Evolutionary conservation across 2,888 invertebrate genomes (phyloP), one percentile per base, ranked within the genome.

Genomic region (Abscondita cerata): DNA sequence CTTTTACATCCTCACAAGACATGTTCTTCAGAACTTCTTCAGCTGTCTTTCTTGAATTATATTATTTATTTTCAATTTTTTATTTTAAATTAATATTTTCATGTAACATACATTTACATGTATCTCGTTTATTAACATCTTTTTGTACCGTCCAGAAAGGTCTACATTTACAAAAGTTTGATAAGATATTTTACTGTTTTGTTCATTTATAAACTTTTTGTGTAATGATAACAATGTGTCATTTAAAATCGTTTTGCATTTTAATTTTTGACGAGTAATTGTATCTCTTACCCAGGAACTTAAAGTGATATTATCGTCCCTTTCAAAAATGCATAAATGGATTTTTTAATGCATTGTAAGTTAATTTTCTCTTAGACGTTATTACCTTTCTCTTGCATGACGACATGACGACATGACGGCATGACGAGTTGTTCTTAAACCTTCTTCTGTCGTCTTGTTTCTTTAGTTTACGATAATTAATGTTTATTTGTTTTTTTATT

Each of bases 221-320:
- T 40, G 11, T 40, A 40, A 40, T 12, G 40, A 40, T 40, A 13
- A 40, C n/a, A n/a, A n/a, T n/a, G n/a, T n/a, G n/a, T n/a, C n/a
- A n/a, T n/a, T n/a, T n/a, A n/a, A n/a, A 40, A 40, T 40, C 11
- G 6, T 40, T 12, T 9, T 13, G 40, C 13, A 13, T 12, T 12
- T 40, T 12, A 9, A 12, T 12, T 13, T 12, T 40, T 12, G 13
- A 40, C 40, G 13, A 12, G 40, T 40, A 13, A 12, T 40, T 40
- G n/a, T 40, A 40, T 40, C 40, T 40, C 12, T 40, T 40, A 40
- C 40, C n/a, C n/a, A n/a, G n/a, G 31, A 9, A 31, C 31, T 31
- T 31, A 31, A 31, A 31, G 31, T 31, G 31, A 9, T 31, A 31
- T 31, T 31, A 31, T 31, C 31, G 31, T 31, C 31, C 31, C 31